Percentiles rank a stretch among this genome's conserved stretches.
Conservation (phyloP, 1,140 invertebrate genomes). For the Orussus abietinus region DNA sequence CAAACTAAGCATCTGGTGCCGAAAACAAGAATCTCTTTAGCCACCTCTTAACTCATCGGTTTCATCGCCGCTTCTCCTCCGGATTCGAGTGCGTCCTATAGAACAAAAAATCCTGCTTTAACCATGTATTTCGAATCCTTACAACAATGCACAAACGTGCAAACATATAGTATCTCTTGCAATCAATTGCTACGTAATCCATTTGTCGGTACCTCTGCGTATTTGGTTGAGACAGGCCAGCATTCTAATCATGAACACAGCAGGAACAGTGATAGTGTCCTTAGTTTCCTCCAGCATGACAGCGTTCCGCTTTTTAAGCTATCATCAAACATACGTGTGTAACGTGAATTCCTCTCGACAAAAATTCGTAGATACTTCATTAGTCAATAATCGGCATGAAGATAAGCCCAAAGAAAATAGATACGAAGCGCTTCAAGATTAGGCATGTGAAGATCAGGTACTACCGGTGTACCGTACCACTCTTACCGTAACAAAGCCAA, state of each 20-base stretch:
- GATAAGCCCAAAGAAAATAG: constrained; percentile 8
- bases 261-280: constrained; percentile 86
- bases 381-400: no score
- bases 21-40: constrained; percentile 12
- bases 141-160: neutral
- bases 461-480: no score
- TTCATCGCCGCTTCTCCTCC: constrained; percentile 37
- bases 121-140: constrained; percentile 1
- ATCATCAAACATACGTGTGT: no score
- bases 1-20: neutral
- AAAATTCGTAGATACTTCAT: constrained; percentile 7
- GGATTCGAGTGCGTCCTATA: constrained; percentile 39
- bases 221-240: constrained; percentile 76
- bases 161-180: neutral
- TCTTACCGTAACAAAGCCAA: no score
- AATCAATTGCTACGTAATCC: neutral
- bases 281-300: constrained; percentile 85
- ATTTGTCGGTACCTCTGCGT: constrained; percentile 54
- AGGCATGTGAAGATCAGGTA: constrained; percentile 1
- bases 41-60: constrained; percentile 32
- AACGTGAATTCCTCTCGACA: no score
- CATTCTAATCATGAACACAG: constrained; percentile 85
- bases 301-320: constrained; percentile 80
- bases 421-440: neutral
- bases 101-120: constrained; percentile 20